Evolutionary conservation across 2,888 invertebrate species (phyloP), one percentile per base, ranked within the genome.

Genomic region (Patella depressa): DNA sequence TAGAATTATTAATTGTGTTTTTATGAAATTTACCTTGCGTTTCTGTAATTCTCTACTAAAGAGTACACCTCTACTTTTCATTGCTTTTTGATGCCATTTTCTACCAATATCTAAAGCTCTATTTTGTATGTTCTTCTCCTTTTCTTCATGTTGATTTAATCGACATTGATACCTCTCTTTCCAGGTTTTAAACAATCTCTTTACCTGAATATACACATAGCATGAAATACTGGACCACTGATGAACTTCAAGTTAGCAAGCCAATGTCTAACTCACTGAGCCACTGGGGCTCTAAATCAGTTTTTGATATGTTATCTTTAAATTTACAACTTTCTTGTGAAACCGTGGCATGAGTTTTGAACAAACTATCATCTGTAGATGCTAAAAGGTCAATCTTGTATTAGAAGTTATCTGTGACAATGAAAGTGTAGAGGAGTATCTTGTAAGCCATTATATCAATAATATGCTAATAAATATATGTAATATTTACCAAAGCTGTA

Each of bases 81-180:
- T 86, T 5, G 86, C 83, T 71, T 81, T 83, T 65, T 76, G 79
- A 19, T 80, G 82, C 88, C 88, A 88, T 73, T 76, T 74, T 55
- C 70, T 77, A 3, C 80, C 86, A n/a, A 85, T 80, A 59, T 80
- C 76, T 17, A 86, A 74, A 4, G 85, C 84, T 57, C 79, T 74
- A 15, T 79, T 76, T 75, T 85, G 78, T 11, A 85, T 78, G n/a
- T 76, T 72, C 9, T 81, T 75, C 69, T 80, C 78, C 55, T 85
- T 83, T 69, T 83, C 81, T 74, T 81, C 74, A n/a, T 84, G 83
- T 17, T 74, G 57, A 24, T 77, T 74, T 72, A 80, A 76, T 14
- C 82, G 75, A 19, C 79, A 75, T 17, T 79, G 65, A 73, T 85
- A 85, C 7, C 74, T 71, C 3, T 24, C 29, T n/a, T 78, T 77